These are phyloP conservation scores for Allygus modestus DNA, from an alignment of 2,888 invertebrate genomes.

Conservation along the genomic window DNA sequence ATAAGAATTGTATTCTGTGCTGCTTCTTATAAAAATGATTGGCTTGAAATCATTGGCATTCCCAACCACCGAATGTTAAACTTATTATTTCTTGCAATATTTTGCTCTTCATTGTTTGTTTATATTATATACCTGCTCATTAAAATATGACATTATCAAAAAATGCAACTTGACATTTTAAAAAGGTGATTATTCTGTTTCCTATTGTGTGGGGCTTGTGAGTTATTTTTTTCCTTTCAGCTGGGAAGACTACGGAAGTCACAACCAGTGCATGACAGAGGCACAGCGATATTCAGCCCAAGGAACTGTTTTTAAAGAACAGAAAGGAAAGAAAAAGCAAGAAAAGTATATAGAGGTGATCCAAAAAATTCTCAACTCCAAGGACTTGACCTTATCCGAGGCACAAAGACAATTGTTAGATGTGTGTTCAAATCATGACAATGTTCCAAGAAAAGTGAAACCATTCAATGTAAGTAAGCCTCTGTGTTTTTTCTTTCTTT, in stretches of 20 bases:
- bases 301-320: slow-evolving; percentile 60
- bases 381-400: not conserved
- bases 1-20: no score
- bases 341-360: slow-evolving; percentile 54
- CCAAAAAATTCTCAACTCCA: slow-evolving; percentile 11
- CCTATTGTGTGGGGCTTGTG: no score
- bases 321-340: slow-evolving; percentile 61
- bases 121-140: no score
- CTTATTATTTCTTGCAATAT: no score
- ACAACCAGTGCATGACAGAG: slow-evolving; percentile 66
- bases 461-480: slow-evolving; percentile 64
- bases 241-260: slow-evolving; percentile 63
- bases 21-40: no score
- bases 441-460: slow-evolving; percentile 65
- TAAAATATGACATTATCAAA: no score
- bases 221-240: slow-evolving; percentile 62
- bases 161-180: no score
- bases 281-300: slow-evolving; percentile 66
- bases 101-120: no score
- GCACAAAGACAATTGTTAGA: slow-evolving; percentile 14
- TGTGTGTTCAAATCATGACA: slow-evolving; percentile 45
- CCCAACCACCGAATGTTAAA: no score
- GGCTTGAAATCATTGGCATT: no score
- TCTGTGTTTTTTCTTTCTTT: not conserved
- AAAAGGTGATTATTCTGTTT: no score